Evolutionary conservation across 2,113 vertebrate species (phyloP).

Genomic region (Castor canadensis): DNA sequence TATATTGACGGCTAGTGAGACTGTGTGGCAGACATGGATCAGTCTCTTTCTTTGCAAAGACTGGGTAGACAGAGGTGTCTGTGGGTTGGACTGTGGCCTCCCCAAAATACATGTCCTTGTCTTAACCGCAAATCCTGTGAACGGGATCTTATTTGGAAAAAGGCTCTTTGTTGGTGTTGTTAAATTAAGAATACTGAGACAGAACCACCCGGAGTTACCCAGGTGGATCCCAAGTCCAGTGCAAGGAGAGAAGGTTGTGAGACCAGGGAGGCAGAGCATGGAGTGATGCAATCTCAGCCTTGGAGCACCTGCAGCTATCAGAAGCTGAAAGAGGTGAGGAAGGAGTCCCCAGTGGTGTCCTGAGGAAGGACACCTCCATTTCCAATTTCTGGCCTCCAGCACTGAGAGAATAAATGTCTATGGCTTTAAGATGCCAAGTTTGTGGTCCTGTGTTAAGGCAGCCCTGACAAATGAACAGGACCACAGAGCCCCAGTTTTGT

Average conservation of each 20-base stretch:
- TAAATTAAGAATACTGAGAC: neutral
- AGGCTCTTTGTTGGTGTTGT: neutral
- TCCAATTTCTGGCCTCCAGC: neutral
- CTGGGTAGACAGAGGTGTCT: no score
- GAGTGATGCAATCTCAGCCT: neutral
- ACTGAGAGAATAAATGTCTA: neutral
- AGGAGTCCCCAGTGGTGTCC: fast-evolving
- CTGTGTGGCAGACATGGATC: fast-evolving
- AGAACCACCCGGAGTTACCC: neutral
- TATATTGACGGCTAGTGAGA: no score
- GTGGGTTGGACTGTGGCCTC: neutral
- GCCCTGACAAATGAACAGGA: neutral
- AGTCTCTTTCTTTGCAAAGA: neutral
- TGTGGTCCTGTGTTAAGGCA: fast-evolving
- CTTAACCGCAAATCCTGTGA: no score
- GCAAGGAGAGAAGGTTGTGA: neutral
- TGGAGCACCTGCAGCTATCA: neutral
- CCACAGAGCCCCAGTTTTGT: no score
- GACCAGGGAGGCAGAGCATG: no score
- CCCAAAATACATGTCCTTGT: neutral
- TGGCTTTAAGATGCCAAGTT: neutral
- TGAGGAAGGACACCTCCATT: fast-evolving
- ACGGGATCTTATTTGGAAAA: neutral
- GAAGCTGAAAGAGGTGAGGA: neutral
- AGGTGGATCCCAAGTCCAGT: neutral